Evolutionary conservation across 2,797 vertebrate species (phyloP).

Genomic region (Tenualosa ilisha): DNA sequence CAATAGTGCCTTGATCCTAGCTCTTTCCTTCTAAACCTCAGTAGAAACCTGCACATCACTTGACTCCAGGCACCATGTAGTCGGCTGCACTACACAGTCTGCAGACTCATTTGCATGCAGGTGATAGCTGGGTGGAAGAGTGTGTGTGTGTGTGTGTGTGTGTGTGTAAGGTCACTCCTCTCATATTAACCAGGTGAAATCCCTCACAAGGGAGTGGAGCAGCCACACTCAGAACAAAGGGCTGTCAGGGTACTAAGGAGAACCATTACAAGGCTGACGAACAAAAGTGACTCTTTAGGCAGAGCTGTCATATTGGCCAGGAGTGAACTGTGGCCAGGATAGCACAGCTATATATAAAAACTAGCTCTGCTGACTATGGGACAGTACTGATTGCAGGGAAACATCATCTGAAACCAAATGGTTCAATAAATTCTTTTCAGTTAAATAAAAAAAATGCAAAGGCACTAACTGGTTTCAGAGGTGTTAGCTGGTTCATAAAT

Average conservation of each 20-base stretch:
- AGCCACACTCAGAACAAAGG: background rate
- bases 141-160: background rate
- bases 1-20: background rate
- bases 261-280: background rate
- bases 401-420: background rate
- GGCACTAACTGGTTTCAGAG: background rate
- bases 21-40: background rate
- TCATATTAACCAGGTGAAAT: constrained; percentile 8
- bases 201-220: background rate
- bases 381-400: background rate
- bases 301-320: background rate
- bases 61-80: background rate
- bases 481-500: background rate
- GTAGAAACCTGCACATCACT: background rate
- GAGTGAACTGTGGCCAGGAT: background rate
- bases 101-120: background rate
- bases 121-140: background rate
- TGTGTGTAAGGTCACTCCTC: background rate
- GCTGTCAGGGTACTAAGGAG: background rate
- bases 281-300: background rate
- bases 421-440: background rate
- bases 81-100: background rate
- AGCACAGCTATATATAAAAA: background rate
- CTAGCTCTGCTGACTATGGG: background rate
- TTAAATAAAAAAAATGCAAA: no score